These are phyloP conservation scores for Cephalopholis sonnerati DNA, from an alignment of 2,113 vertebrate species.

Conservation along the genomic window DNA sequence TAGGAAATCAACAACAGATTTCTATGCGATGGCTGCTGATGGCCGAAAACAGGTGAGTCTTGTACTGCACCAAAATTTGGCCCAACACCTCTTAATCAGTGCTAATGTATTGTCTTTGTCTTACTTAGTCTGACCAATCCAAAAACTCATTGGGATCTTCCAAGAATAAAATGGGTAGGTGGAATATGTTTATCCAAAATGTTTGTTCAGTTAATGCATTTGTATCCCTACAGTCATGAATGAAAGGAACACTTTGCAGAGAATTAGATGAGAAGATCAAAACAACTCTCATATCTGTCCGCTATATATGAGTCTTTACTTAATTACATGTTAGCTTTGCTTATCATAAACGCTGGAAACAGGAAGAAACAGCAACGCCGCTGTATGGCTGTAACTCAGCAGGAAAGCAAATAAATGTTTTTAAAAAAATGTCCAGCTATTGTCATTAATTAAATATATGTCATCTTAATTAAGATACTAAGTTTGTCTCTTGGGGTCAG, in stretches of 20 bases:
- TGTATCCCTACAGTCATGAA: not conserved
- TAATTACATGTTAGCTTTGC: too few species aligned
- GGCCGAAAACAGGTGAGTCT: slow-evolving; percentile 70
- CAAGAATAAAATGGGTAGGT: slow-evolving; percentile 84
- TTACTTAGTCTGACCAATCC: slow-evolving; percentile 77
- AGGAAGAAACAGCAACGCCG: not conserved
- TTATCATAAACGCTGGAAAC: not conserved
- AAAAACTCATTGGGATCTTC: slow-evolving; percentile 74
- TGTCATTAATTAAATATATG: not conserved
- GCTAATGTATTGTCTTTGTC: slow-evolving; percentile 43
- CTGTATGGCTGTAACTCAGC: not conserved
- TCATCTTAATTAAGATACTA: not conserved
- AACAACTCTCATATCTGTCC: not conserved
- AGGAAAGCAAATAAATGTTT: not conserved
- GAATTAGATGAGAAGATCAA: not conserved
- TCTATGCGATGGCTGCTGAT: slow-evolving; percentile 43
- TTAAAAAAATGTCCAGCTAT: not conserved
- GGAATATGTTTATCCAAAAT: not conserved
- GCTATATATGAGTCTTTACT: too few species aligned
- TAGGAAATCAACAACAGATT: slow-evolving; percentile 72
- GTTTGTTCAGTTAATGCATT: not conserved
- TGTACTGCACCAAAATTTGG: not conserved
- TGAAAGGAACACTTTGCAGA: not conserved
- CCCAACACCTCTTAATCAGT: not conserved
- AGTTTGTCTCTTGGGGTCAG: not conserved